A percentile compares a stretch with the other conserved stretches of the same genome.
These are phyloP conservation scores for Pseudopleuronectes americanus DNA, from an alignment of 2,797 vertebrate species.

Conservation along the genomic window DNA sequence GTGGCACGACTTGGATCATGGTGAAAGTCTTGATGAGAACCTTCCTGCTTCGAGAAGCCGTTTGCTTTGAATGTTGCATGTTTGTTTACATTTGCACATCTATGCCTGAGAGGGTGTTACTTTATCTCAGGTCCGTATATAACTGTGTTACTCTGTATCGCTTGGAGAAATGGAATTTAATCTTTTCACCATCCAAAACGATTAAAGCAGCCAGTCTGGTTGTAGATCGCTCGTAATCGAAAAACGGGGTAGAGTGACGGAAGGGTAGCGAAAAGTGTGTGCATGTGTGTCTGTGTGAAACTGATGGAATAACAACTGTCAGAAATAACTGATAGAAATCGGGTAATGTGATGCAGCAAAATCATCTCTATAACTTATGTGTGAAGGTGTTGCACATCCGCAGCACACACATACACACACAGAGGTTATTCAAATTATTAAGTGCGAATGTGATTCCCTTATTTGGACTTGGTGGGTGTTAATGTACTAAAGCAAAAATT, in stretches of 20 bases:
- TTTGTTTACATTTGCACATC: neutral
- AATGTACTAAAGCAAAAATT: too few species aligned
- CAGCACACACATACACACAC: neutral
- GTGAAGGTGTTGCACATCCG: neutral
- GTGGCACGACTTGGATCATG: neutral
- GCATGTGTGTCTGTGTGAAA: neutral
- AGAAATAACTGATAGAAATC: slow-evolving; percentile 24
- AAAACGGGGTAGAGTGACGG: neutral
- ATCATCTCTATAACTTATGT: neutral
- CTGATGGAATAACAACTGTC: slow-evolving; percentile 11
- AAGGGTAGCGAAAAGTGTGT: slow-evolving; percentile 9
- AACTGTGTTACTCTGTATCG: neutral
- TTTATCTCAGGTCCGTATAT: neutral
- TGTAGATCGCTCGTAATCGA: slow-evolving; percentile 5
- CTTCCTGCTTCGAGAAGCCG: neutral
- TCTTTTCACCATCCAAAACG: neutral
- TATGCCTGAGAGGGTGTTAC: too few species aligned
- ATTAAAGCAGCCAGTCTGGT: neutral
- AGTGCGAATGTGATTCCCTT: neutral
- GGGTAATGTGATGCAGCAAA: slow-evolving; percentile 4
- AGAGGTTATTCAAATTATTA: neutral
- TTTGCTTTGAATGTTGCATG: neutral
- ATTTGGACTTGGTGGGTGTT: too few species aligned
- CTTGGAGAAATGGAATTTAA: neutral
- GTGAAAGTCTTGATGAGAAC: neutral